Evolutionary conservation across 2,888 invertebrate genomes (phyloP).

Genomic region (Pachliopta kotzebuea): DNA sequence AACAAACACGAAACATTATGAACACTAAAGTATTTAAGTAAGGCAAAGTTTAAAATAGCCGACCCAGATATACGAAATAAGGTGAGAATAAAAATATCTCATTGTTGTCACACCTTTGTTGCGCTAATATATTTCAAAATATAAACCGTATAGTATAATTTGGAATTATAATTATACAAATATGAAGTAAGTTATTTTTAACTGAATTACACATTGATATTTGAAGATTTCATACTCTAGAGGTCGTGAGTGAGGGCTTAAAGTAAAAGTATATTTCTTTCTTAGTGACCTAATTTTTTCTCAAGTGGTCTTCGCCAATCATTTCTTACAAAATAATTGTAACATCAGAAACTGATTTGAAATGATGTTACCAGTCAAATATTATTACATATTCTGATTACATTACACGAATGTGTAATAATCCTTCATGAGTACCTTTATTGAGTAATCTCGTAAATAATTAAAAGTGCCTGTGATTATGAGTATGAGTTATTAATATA

Average conservation of each 20-base stretch:
- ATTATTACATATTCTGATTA: slow-evolving; percentile 4
- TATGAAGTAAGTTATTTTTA: slow-evolving; percentile 17
- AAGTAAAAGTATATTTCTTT: background rate
- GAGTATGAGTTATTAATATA: too few species aligned
- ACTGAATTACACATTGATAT: background rate
- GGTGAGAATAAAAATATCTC: slow-evolving; percentile 19
- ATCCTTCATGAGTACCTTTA: too few species aligned
- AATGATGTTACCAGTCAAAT: background rate
- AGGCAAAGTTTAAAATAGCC: background rate
- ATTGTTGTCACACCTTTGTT: slow-evolving; percentile 27
- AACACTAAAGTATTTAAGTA: background rate
- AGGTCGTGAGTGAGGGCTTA: slow-evolving; percentile 5
- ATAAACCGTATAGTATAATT: slow-evolving; percentile 16
- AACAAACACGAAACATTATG: background rate
- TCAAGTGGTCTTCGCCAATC: slow-evolving; percentile 17
- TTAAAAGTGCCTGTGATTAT: too few species aligned
- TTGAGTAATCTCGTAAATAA: too few species aligned
- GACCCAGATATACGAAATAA: slow-evolving; percentile 23
- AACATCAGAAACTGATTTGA: slow-evolving; percentile 1
- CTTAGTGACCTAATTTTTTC: slow-evolving; percentile 7
- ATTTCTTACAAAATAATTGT: slow-evolving; percentile 9
- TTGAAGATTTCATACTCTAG: slow-evolving; percentile 3
- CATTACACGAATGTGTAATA: background rate
- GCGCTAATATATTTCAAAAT: slow-evolving; percentile 20
- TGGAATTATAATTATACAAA: slow-evolving; percentile 15